Evolutionary conservation across 1,140 invertebrate genomes (phyloP).

Genomic region (Drosophila truncata): DNA sequence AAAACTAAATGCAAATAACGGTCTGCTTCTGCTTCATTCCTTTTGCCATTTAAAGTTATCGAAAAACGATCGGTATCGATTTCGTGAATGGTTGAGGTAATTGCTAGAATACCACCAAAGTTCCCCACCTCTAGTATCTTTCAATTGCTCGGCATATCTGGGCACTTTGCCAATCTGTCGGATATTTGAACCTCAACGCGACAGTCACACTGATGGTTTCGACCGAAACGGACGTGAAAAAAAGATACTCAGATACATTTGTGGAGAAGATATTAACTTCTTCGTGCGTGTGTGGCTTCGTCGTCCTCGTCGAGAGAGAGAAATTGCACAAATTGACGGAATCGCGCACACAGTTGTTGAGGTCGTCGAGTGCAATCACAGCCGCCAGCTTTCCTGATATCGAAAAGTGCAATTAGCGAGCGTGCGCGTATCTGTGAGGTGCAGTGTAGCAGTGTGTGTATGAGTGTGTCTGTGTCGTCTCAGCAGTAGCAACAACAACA

Average conservation of each 20-base stretch:
- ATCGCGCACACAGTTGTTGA: constrained; percentile 28
- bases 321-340: constrained; percentile 64
- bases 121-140: neutral
- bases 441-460: constrained; percentile 11
- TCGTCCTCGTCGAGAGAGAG: constrained; percentile 29
- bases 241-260: too few relatives aligned
- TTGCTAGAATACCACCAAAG: neutral
- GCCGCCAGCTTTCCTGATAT: constrained; percentile 20
- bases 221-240: constrained; percentile 18
- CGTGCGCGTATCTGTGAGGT: constrained; percentile 9
- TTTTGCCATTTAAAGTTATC: too few relatives aligned
- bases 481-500: constrained; percentile 24
- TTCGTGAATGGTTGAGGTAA: neutral
- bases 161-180: neutral
- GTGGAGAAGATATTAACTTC: too few relatives aligned
- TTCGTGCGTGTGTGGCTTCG: constrained; percentile 49
- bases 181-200: neutral
- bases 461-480: constrained; percentile 21
- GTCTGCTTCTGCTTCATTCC: neutral
- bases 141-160: neutral
- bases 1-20: neutral
- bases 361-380: constrained; percentile 45
- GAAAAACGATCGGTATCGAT: too few relatives aligned
- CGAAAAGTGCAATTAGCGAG: constrained; percentile 44
- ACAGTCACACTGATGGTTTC: constrained; percentile 24